These are phyloP conservation scores for Lycodopsis pacificus DNA, from an alignment of 2,797 vertebrate genomes.

Conservation along the genomic window DNA sequence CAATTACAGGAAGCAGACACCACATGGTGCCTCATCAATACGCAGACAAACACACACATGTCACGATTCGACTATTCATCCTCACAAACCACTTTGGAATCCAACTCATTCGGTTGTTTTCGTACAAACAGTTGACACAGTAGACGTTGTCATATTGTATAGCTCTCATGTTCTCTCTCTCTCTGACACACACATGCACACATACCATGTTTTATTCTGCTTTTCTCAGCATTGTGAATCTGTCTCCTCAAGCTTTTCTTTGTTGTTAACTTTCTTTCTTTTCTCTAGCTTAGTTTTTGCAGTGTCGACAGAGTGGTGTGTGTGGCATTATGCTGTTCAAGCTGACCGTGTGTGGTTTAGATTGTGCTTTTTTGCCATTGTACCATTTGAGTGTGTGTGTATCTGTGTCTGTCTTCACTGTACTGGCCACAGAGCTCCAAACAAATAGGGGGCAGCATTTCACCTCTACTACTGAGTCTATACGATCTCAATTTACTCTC, in stretches of 20 bases:
- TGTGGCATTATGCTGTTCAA: constrained; percentile 45
- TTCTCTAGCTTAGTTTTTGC: constrained; percentile 60
- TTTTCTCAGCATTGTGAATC: constrained; percentile 52
- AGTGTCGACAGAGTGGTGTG: constrained; percentile 60
- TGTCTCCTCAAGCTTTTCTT: constrained; percentile 53
- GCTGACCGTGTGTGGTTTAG: constrained; percentile 47
- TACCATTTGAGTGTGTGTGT: constrained; percentile 3
- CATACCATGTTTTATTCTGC: constrained; percentile 46
- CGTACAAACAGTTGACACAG: constrained; percentile 18
- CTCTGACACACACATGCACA: constrained; percentile 8
- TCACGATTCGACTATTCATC: not conserved
- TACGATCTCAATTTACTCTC: not conserved
- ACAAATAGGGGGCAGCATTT: constrained; percentile 1
- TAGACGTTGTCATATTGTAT: constrained; percentile 27
- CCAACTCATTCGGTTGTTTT: constrained; percentile 36
- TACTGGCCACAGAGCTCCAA: not conserved
- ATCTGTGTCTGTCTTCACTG: constrained; percentile 20
- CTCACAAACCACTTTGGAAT: constrained; percentile 25
- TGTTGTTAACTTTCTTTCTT: constrained; percentile 34
- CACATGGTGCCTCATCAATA: constrained; percentile 22
- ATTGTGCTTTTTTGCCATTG: constrained; percentile 36
- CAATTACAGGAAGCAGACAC: constrained; percentile 8
- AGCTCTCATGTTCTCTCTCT: constrained; percentile 15
- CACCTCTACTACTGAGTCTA: not conserved
- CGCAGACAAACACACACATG: not conserved